Conservation (phyloP, 2,113 vertebrate genomes). For the Cranoglanis bouderius region DNA sequence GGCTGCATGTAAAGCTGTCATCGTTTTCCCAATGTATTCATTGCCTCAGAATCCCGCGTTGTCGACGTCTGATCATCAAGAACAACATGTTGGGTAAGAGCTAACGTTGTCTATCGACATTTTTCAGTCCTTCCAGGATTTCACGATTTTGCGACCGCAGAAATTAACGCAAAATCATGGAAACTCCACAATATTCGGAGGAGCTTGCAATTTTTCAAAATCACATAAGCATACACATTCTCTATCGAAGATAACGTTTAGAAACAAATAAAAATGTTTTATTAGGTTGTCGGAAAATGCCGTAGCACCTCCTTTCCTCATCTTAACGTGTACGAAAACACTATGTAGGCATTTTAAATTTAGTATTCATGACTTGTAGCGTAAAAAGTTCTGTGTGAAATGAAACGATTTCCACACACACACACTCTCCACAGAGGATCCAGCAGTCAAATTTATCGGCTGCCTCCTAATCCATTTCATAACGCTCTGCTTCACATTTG, state of each 20-base stretch:
- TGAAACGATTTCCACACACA: constrained; percentile 8
- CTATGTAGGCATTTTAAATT: background rate
- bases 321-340: background rate
- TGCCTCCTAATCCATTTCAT: background rate
- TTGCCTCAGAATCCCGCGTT: background rate
- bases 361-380: background rate
- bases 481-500: background rate
- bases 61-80: background rate
- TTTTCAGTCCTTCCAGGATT: too few species aligned
- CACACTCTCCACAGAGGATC: background rate
- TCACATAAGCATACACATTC: too few species aligned
- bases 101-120: too few species aligned
- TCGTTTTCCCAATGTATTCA: background rate
- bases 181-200: too few species aligned
- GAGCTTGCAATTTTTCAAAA: too few species aligned
- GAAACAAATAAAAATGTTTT: background rate
- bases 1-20: too few species aligned
- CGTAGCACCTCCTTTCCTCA: background rate
- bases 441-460: background rate
- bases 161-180: too few species aligned
- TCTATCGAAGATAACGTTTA: background rate
- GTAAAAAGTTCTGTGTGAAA: background rate
- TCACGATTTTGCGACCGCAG: too few species aligned
- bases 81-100: too few species aligned
- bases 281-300: background rate